Evolutionary conservation across 2,888 invertebrate species (phyloP), one percentile per base, ranked within the genome.

Genomic region (Sinodicranocentrus sp.): DNA sequence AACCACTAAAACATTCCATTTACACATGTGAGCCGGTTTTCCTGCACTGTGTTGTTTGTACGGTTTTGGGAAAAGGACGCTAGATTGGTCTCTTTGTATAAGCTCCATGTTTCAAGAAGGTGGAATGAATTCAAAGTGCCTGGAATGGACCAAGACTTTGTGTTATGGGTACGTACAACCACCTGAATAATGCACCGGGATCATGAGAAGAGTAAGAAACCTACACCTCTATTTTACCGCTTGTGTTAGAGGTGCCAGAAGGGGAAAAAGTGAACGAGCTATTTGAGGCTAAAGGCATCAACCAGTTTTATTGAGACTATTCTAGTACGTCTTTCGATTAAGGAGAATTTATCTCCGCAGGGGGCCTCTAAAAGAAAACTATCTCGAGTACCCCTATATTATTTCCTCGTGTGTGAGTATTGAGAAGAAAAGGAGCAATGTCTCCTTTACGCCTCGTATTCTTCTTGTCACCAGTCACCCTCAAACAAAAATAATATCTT

Each of bases 271-370:
- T 54, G 67, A 44, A 73, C 21, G 61, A 75, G 73, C 68, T 72
- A 80, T 73, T 61, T 67, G 65, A 75, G 52, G 82, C 73, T 70
- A 59, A 82, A 75, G 75, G 75, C 75, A 75, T 82, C 75, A 59
- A 43, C 86, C 86, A 84, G 85, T 87, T 88, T 88, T 88, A 88
- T 88, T 88, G 87, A 84, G 83, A 80, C 70, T 82, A 75, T 79
- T 87, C 79, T 78, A 82, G 78, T 86, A 87, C 86, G 87, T 87
- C 87, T 88, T 88, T 88, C 88, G 88, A 88, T 88, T 88, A 88
- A 88, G 86, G 84, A 88, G 87, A 88, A 88, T 88, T 88, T 88
- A 88, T 88, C 88, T 88, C 84, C 87, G 85, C 88, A 84, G 72
- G 85, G 88, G 88, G 86, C 84, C 88, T 86, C 87, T 88, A 87